A percentile compares a stretch with the other conserved stretches of the same genome.
These are phyloP conservation scores for Limnodromus scolopaceus DNA, from an alignment of 2,797 vertebrate species.

Conservation along the genomic window DNA sequence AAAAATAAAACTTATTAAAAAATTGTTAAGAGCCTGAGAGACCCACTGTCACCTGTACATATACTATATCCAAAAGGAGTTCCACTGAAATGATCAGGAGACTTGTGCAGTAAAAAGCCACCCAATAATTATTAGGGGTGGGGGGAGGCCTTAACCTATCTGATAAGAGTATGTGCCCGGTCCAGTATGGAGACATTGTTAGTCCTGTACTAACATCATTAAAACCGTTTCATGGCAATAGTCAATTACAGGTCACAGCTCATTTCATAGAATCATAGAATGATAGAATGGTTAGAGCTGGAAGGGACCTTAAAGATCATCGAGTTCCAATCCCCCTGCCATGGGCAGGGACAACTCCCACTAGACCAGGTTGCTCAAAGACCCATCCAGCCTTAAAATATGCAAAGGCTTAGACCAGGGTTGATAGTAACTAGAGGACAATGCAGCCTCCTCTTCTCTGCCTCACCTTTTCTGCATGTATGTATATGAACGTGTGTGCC, in stretches of 20 bases:
- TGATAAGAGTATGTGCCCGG: background rate
- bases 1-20: background rate
- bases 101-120: background rate
- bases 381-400: too few relatives aligned
- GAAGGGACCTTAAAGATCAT: too few relatives aligned
- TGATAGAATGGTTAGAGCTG: too few relatives aligned
- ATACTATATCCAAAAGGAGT: background rate
- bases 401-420: background rate
- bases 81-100: background rate
- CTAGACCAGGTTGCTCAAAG: too few relatives aligned
- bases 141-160: background rate
- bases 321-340: too few relatives aligned
- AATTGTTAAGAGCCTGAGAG: background rate
- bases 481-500: rapidly evolving
- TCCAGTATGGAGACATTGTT: background rate
- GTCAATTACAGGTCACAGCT: background rate
- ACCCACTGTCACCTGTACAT: background rate
- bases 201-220: background rate
- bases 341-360: too few relatives aligned
- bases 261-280: too few relatives aligned
- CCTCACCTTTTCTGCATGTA: background rate
- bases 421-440: background rate
- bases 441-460: background rate
- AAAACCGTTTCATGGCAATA: background rate
- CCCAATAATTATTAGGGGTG: background rate